phyloP scores from a whole-genome alignment of 2,113 vertebrate species.

The Eudyptes chrysolophus region DNA sequence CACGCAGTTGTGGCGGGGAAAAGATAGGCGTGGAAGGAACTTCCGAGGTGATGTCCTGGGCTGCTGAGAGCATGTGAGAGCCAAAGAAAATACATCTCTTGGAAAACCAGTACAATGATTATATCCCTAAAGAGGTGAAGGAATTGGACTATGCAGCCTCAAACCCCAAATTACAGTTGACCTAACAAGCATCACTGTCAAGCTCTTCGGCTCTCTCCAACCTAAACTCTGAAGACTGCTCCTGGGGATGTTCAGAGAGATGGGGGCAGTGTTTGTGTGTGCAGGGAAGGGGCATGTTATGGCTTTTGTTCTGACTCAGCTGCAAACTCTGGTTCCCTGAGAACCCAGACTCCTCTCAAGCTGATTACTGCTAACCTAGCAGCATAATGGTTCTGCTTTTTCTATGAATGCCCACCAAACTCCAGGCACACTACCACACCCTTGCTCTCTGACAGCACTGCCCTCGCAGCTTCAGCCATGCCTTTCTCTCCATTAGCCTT shows the following conservation, averaged over 20 bases:
- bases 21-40: not conserved
- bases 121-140: not conserved
- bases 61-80: not conserved
- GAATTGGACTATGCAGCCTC: not conserved
- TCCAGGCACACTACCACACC: too few species aligned
- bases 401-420: not conserved
- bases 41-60: not conserved
- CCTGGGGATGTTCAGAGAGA: not conserved
- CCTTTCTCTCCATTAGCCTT: not conserved
- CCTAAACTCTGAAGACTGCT: not conserved
- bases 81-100: not conserved
- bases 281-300: rapidly evolving
- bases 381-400: rapidly evolving
- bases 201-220: not conserved
- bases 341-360: not conserved
- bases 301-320: not conserved
- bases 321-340: not conserved
- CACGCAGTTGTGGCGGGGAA: not conserved
- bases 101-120: not conserved
- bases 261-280: too few species aligned
- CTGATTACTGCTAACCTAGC: not conserved
- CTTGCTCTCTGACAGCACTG: not conserved
- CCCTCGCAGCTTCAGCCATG: not conserved
- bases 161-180: not conserved
- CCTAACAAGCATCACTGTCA: not conserved